Conservation (phyloP, 2,113 vertebrate genomes). For the Stomatorhinus ivindoensis region DNA sequence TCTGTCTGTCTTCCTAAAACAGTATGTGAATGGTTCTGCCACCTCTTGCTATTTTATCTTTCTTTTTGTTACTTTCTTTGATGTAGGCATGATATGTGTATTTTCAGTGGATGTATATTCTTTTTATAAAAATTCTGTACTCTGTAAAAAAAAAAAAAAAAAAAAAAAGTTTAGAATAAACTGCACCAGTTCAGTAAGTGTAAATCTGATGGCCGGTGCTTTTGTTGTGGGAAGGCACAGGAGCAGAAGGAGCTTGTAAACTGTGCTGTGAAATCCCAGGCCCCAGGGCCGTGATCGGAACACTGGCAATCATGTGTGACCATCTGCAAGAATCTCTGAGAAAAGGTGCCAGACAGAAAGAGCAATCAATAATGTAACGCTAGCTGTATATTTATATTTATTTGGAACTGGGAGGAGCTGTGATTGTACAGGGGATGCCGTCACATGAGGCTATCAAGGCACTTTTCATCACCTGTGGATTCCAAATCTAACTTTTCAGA, state of each 20-base stretch:
- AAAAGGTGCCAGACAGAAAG: neutral
- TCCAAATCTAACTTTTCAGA: neutral
- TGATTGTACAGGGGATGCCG: neutral
- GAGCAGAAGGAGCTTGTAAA: neutral
- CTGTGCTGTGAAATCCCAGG: neutral
- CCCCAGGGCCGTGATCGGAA: neutral
- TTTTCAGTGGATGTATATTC: neutral
- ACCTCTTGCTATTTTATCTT: neutral
- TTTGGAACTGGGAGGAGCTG: neutral
- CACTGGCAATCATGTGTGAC: neutral
- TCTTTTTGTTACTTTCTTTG: neutral
- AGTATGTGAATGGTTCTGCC: neutral
- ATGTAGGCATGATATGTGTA: conserved; percentile 6
- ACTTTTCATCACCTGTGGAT: neutral
- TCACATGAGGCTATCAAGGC: neutral
- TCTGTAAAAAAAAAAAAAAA: neutral
- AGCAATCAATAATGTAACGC: neutral
- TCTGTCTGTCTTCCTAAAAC: neutral
- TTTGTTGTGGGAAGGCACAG: neutral
- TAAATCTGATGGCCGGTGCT: neutral
- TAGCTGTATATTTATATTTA: neutral
- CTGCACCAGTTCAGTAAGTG: neutral
- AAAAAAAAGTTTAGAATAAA: neutral
- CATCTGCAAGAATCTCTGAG: neutral
- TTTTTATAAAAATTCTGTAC: neutral